phyloP scores from a whole-genome alignment of 2,113 vertebrate genomes.

The Notarius lentiginosus region DNA sequence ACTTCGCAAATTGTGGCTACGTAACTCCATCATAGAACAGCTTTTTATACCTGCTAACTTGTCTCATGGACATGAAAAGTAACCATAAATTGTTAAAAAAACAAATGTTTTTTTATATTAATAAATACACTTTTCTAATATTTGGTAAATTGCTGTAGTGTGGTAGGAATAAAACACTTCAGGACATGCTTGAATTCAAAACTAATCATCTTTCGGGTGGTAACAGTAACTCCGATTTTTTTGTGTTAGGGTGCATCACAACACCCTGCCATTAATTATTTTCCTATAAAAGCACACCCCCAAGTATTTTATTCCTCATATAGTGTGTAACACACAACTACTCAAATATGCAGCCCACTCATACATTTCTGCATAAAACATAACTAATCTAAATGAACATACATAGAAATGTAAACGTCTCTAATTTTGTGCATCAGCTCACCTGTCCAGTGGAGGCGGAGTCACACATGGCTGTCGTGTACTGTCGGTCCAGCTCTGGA shows the following conservation, averaged over 20 bases:
- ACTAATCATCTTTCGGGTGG: background rate
- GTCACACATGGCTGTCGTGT: slow-evolving; percentile 84
- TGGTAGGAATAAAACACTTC: background rate
- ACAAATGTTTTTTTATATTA: too few species aligned
- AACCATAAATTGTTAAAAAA: too few species aligned
- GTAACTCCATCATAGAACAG: too few species aligned
- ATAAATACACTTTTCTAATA: background rate
- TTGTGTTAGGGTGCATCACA: background rate
- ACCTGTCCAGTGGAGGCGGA: slow-evolving; percentile 80
- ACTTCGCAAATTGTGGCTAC: too few species aligned
- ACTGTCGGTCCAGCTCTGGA: slow-evolving; percentile 82
- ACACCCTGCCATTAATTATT: background rate
- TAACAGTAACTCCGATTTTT: background rate
- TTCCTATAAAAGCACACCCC: background rate
- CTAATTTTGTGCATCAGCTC: slow-evolving; percentile 46
- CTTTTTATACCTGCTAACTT: too few species aligned
- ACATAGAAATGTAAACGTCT: background rate
- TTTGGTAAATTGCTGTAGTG: background rate
- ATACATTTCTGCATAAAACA: background rate
- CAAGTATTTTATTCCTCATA: background rate
- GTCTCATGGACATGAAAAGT: background rate
- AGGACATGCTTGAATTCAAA: background rate
- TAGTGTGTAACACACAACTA: background rate
- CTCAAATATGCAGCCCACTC: background rate
- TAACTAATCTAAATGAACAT: background rate